Evolutionary conservation across 2,888 invertebrate species (phyloP).

Genomic region (Tipula vernalis): DNA sequence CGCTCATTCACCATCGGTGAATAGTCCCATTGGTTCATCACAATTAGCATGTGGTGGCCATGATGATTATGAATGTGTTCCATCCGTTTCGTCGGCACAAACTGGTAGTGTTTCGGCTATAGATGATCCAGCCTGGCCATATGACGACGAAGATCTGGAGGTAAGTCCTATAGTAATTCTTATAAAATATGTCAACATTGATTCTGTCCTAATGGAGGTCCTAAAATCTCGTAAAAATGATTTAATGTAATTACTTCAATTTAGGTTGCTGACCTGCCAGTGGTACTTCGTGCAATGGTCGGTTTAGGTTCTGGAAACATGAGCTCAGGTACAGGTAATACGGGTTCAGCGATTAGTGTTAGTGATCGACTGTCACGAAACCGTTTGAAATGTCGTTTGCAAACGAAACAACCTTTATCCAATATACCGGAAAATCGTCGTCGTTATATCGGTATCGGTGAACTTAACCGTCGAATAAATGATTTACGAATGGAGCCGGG

Average conservation of each 20-base stretch:
- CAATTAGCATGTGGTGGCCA: slow-evolving; percentile 25
- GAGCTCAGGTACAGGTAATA: slow-evolving; percentile 18
- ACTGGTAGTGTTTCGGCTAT: slow-evolving; percentile 24
- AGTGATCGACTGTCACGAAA: slow-evolving; percentile 32
- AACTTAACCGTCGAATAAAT: slow-evolving; percentile 55
- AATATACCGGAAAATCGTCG: slow-evolving; percentile 34
- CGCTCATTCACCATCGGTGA: slow-evolving; percentile 50
- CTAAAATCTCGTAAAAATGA: too few relatives aligned
- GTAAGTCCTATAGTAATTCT: slow-evolving; percentile 18
- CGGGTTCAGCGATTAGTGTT: slow-evolving; percentile 18
- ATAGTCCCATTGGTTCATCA: slow-evolving; percentile 44
- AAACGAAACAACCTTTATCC: slow-evolving; percentile 41
- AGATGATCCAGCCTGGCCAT: slow-evolving; percentile 41
- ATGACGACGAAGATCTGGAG: slow-evolving; percentile 43
- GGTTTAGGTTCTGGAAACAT: slow-evolving; percentile 37
- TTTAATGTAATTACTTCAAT: slow-evolving; percentile 10
- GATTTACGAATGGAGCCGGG: slow-evolving; percentile 53
- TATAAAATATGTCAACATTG: too few relatives aligned
- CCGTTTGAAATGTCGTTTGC: slow-evolving; percentile 48
- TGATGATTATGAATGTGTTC: slow-evolving; percentile 22
- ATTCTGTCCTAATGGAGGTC: neutral
- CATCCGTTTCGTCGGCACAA: slow-evolving; percentile 16
- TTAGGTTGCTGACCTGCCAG: slow-evolving; percentile 59
- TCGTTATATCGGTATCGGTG: slow-evolving; percentile 43
- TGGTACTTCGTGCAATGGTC: slow-evolving; percentile 72